Evolutionary conservation across 35 echinoderm and acorn worm species (phyloP), one percentile per base, ranked within the genome.

Genomic region (Lytechinus pictus): DNA sequence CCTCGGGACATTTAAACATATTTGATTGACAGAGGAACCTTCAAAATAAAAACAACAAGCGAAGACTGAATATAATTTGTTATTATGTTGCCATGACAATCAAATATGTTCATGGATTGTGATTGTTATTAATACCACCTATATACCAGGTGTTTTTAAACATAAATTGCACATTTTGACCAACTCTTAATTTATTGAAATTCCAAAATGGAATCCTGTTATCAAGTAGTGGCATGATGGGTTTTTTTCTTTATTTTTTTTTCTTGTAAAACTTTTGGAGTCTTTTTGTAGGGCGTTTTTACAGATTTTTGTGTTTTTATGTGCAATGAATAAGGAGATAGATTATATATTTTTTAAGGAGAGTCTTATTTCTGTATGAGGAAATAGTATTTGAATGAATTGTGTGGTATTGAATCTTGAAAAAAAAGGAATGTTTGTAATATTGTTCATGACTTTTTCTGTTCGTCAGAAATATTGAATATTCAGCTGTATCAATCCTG

Each of bases 341-440:
- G 88, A 90, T 44, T 90, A 90, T 90, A 90, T 90, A 90, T 90
- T 52, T 90, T 88, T 90, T 90, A 52, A 54, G 52, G 88, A 90
- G 88, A 90, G 66, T 79, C 66, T 79, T 79, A 79, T 79, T 79
- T 79, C 66, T 79, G 66, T n/a, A 7, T 79, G 8, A 16, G 14
- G 66, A 79, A 79, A 79, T 79, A 79, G 6, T 79, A 90, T 90
- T 90, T 90, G 88, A 90, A 90, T 52, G 88, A 90, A 24, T 79
- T 79, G 66, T 79, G 66, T 79, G 66, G 66, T 79, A 24, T 79
- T 7, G 21, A 28, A 44, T 52, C 28, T 52, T 90, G 52, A 12
- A 90, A 90, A n/a, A 44, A 44, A 33, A 90, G 88, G 52, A 54
- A 90, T n/a, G 52, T 52, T 52, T 44, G 88, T 54, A 52, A 90